These are phyloP conservation scores for Rhinoraja longicauda DNA, from an alignment of 2,797 vertebrate genomes.

Conservation along the genomic window DNA sequence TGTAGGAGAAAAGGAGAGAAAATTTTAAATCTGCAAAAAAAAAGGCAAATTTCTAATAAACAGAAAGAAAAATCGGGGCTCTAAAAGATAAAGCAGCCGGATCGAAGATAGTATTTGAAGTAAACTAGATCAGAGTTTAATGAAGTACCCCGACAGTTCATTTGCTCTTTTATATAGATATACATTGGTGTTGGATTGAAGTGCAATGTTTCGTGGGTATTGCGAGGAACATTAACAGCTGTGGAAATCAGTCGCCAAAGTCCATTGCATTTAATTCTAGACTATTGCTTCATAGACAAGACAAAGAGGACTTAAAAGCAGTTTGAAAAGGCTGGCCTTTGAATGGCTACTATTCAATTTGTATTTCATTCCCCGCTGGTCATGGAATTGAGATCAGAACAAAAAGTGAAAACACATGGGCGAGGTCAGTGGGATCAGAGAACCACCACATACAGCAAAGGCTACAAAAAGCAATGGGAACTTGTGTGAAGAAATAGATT, in stretches of 20 bases:
- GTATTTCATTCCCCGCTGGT: conserved; percentile 99
- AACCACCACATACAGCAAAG: conserved; percentile 92
- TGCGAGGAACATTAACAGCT: conserved; percentile 32
- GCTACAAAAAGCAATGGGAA: conserved; percentile 82
- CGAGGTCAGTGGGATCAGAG: conserved; percentile 95
- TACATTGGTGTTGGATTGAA: neutral
- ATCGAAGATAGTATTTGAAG: neutral
- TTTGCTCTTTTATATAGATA: conserved; percentile 16
- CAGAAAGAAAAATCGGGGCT: neutral
- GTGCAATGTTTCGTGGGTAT: neutral
- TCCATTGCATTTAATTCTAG: conserved; percentile 70
- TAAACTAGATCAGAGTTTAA: neutral
- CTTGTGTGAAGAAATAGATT: conserved; percentile 93
- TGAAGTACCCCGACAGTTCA: neutral
- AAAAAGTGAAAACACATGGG: conserved; percentile 99
- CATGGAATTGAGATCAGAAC: conserved; percentile 98
- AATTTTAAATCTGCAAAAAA: neutral
- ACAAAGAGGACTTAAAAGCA: conserved; percentile 84
- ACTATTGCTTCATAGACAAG: conserved; percentile 65
- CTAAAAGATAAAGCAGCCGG: neutral
- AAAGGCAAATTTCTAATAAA: neutral
- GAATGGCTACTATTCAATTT: conserved; percentile 99
- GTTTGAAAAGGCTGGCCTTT: conserved; percentile 85
- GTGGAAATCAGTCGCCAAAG: conserved; percentile 53
- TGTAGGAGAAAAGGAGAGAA: neutral